phyloP scores from a whole-genome alignment of 2,113 vertebrate species.

The Callithrix jacchus region DNA sequence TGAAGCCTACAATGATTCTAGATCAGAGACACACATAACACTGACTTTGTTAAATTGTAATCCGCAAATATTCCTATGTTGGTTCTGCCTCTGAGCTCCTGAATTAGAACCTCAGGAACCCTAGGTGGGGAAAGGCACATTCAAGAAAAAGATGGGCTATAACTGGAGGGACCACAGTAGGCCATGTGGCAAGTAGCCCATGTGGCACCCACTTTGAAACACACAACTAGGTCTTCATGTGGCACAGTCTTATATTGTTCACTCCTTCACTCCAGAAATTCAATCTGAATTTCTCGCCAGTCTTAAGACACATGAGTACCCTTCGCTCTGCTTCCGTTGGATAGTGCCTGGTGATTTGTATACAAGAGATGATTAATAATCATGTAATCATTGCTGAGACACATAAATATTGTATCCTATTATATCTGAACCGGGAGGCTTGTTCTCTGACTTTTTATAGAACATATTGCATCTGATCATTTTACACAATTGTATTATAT shows the following conservation, averaged over 20 bases:
- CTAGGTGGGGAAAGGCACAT: neutral
- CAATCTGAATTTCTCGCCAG: accelerated
- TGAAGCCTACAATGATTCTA: neutral
- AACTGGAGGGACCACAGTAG: neutral
- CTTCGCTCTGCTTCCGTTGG: neutral
- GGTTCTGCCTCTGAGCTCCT: neutral
- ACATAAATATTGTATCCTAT: neutral
- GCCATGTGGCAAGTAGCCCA: neutral
- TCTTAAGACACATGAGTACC: neutral
- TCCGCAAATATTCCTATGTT: neutral
- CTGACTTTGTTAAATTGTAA: neutral
- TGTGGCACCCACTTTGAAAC: neutral
- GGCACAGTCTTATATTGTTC: accelerated
- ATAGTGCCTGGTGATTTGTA: neutral
- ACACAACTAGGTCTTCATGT: accelerated
- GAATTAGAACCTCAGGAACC: neutral
- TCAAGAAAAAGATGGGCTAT: neutral
- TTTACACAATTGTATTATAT: neutral
- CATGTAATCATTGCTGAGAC: neutral
- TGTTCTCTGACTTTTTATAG: neutral
- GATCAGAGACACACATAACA: neutral
- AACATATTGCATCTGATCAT: neutral
- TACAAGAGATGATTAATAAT: accelerated
- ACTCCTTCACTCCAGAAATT: neutral
- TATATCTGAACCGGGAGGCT: neutral